These are phyloP conservation scores for Jordanella pulchra DNA, from an alignment of 2,797 vertebrate genomes.

Conservation along the genomic window DNA sequence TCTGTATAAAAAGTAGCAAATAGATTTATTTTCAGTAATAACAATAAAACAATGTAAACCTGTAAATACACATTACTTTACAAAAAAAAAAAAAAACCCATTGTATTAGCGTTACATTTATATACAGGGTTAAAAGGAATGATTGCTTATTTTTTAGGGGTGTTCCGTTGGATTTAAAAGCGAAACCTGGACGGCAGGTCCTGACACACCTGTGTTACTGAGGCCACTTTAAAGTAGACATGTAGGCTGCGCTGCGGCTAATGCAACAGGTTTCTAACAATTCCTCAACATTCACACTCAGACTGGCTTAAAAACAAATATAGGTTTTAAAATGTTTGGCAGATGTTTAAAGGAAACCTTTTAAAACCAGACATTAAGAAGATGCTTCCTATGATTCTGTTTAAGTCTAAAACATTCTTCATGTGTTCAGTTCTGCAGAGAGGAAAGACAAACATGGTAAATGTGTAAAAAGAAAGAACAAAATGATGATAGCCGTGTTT, in stretches of 20 bases:
- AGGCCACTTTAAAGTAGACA: constrained; percentile 9
- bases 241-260: background rate
- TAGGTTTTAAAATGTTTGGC: constrained; percentile 32
- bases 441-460: constrained; percentile 17
- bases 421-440: constrained; percentile 31
- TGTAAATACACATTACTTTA: constrained; percentile 62
- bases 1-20: constrained; percentile 61
- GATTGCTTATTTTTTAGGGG: constrained; percentile 43
- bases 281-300: constrained; percentile 12
- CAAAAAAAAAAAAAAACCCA: constrained; percentile 71
- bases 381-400: background rate
- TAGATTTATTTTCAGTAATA: constrained; percentile 61
- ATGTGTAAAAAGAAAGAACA: constrained; percentile 11
- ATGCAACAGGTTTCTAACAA: constrained; percentile 13
- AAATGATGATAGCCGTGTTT: constrained; percentile 47
- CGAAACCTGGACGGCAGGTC: constrained; percentile 12
- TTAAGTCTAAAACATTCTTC: background rate
- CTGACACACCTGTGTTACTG: constrained; percentile 6
- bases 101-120: constrained; percentile 46
- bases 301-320: constrained; percentile 18
- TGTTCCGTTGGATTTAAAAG: constrained; percentile 19
- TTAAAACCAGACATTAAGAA: constrained; percentile 41
- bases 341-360: constrained; percentile 58
- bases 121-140: constrained; percentile 60
- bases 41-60: constrained; percentile 65